A percentile compares a stretch with the other conserved stretches of the same genome.
These are phyloP conservation scores for Lasioglossum malachurum DNA, from an alignment of 2,888 invertebrate genomes.

Conservation along the genomic window DNA sequence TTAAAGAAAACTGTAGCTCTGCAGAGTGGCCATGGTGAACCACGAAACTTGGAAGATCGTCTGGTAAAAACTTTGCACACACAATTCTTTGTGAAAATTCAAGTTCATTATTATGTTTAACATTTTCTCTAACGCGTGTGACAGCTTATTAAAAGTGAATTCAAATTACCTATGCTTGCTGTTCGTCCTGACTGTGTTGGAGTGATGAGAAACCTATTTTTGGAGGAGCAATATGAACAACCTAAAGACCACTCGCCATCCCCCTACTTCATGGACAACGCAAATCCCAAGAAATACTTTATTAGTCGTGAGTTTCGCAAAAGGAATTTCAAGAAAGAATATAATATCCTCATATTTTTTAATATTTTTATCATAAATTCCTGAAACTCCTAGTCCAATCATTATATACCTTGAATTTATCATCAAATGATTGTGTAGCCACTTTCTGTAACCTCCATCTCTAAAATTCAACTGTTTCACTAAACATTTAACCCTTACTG, in stretches of 20 bases:
- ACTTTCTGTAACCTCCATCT: neutral
- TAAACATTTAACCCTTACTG: constrained; percentile 6
- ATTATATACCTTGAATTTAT: constrained; percentile 34
- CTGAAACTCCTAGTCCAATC: neutral
- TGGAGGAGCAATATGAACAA: constrained; percentile 87
- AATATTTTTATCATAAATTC: neutral
- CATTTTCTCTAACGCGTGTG: constrained; percentile 54
- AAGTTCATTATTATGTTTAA: neutral
- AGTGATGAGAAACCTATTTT: constrained; percentile 87
- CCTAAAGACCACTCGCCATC: constrained; percentile 88
- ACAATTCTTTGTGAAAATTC: neutral
- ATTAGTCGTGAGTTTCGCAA: constrained; percentile 86
- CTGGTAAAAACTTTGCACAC: constrained; percentile 85
- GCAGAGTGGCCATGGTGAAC: constrained; percentile 88
- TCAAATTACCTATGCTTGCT: constrained; percentile 89
- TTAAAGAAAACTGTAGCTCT: constrained; percentile 87
- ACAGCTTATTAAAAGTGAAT: constrained; percentile 89
- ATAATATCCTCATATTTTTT: neutral
- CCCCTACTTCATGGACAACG: constrained; percentile 89
- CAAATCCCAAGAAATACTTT: constrained; percentile 88
- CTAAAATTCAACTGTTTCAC: constrained; percentile 53
- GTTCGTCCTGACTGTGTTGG: constrained; percentile 90
- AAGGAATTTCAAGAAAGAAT: neutral
- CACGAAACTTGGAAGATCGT: constrained; percentile 88
- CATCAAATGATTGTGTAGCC: constrained; percentile 68